phyloP scores from a whole-genome alignment of 1,140 invertebrate genomes.

The Listronotus oregonensis region DNA sequence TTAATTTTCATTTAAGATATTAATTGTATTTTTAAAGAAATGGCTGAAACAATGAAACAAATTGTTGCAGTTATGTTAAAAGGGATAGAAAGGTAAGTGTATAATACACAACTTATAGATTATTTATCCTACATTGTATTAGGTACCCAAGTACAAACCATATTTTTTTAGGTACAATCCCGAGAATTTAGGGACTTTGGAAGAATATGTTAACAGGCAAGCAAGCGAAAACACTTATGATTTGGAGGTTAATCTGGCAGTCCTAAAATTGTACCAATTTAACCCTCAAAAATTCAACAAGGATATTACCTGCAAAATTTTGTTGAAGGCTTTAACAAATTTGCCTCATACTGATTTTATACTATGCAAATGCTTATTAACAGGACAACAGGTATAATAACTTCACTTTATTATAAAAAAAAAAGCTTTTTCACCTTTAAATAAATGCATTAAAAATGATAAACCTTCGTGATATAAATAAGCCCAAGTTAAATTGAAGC shows the following conservation, averaged over 20 bases:
- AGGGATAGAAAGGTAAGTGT: slow-evolving; percentile 75
- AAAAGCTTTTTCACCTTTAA: slow-evolving; percentile 24
- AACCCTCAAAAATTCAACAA: slow-evolving; percentile 88
- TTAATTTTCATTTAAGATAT: too few species aligned
- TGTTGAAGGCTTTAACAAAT: slow-evolving; percentile 94
- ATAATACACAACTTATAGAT: slow-evolving; percentile 13
- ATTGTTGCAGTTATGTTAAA: slow-evolving; percentile 74
- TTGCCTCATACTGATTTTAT: slow-evolving; percentile 96
- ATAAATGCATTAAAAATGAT: not conserved
- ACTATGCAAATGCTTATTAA: slow-evolving; percentile 92
- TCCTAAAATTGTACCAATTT: slow-evolving; percentile 90
- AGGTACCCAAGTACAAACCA: not conserved
- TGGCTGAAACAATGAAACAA: slow-evolving; percentile 78
- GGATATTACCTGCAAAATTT: slow-evolving; percentile 81
- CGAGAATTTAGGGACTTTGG: slow-evolving; percentile 85
- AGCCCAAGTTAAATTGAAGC: too few species aligned
- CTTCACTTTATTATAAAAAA: too few species aligned
- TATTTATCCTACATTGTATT: slow-evolving; percentile 12
- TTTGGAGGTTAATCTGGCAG: slow-evolving; percentile 93
- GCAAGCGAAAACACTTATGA: slow-evolving; percentile 93
- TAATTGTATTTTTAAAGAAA: slow-evolving; percentile 44
- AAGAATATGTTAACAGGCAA: slow-evolving; percentile 92
- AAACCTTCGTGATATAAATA: not conserved
- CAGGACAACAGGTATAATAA: slow-evolving; percentile 79
- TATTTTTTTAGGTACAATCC: slow-evolving; percentile 83